A percentile compares a stretch with the other conserved stretches of the same genome.
Conservation (phyloP, 2,113 vertebrate genomes). For the Arothron firmamentum region DNA sequence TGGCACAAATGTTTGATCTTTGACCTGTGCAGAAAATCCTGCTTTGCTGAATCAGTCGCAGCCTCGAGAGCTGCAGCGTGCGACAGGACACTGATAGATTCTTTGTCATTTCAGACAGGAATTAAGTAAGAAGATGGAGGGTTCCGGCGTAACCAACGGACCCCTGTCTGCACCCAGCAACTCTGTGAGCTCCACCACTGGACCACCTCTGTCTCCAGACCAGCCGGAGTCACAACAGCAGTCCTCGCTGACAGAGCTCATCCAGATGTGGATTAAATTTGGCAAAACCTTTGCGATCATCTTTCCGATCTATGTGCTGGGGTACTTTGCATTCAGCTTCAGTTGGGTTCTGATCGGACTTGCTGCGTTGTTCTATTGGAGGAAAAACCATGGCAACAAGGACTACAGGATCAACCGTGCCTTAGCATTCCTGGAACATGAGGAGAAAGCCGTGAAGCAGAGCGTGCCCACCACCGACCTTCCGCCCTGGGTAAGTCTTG, state of each 20-base stretch:
- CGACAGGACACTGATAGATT: not conserved
- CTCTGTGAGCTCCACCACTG: not conserved
- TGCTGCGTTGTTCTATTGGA: constrained; percentile 81
- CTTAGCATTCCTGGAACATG: constrained; percentile 85
- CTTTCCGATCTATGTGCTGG: constrained; percentile 87
- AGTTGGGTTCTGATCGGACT: constrained; percentile 91
- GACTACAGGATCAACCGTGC: constrained; percentile 77
- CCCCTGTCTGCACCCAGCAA: constrained; percentile 9
- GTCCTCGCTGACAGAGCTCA: constrained; percentile 79
- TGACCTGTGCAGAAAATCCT: constrained; percentile 3
- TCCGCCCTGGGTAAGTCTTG: constrained; percentile 87
- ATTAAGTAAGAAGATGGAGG: constrained; percentile 55
- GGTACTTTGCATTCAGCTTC: constrained; percentile 93
- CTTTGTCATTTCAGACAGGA: constrained; percentile 32
- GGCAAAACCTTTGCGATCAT: constrained; percentile 86
- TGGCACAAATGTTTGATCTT: not conserved
- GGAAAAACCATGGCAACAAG: constrained; percentile 72
- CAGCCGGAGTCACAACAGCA: constrained; percentile 54
- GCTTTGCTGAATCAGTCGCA: not conserved
- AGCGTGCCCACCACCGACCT: constrained; percentile 80
- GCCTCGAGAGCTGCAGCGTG: not conserved
- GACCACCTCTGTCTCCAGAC: constrained; percentile 15
- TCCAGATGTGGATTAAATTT: constrained; percentile 83
- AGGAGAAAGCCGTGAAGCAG: constrained; percentile 77
- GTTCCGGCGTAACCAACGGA: constrained; percentile 43